phyloP scores from a whole-genome alignment of 2,113 vertebrate genomes.

The Hylia prasina region DNA sequence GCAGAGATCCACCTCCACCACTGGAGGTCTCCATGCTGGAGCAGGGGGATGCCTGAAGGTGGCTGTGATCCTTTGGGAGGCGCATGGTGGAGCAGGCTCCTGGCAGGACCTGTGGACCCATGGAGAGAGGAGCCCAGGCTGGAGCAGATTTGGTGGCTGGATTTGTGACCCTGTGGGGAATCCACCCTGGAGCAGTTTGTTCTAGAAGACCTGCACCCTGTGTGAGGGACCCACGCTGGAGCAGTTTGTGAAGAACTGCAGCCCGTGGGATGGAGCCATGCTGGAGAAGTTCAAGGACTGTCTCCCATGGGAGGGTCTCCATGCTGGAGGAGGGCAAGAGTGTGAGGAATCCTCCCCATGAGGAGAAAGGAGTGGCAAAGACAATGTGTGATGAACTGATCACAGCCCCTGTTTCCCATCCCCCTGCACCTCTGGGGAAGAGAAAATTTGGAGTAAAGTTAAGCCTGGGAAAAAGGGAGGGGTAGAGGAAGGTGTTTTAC shows the following conservation, averaged over 20 bases:
- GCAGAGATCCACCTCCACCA: no score
- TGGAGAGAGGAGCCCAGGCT: background rate
- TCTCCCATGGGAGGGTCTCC: background rate
- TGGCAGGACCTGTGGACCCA: background rate
- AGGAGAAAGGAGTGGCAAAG: background rate
- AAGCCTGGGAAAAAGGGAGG: background rate
- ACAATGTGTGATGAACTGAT: background rate
- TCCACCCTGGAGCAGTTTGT: background rate
- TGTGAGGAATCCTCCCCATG: background rate
- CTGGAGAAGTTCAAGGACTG: background rate
- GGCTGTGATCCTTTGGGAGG: background rate
- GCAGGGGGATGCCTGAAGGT: background rate
- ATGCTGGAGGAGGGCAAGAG: background rate
- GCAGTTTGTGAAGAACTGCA: background rate
- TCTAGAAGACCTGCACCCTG: background rate
- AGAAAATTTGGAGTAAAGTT: background rate
- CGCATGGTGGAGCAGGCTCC: background rate
- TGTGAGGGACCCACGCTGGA: background rate
- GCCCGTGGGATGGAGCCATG: background rate
- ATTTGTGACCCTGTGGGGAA: background rate
- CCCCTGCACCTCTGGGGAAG: background rate
- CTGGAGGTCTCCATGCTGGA: rapidly evolving
- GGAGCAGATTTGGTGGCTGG: background rate
- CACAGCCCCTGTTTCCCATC: background rate
- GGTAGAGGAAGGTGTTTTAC: background rate